phyloP scores from a whole-genome alignment of 2,113 vertebrate species.

The Petaurus breviceps region DNA sequence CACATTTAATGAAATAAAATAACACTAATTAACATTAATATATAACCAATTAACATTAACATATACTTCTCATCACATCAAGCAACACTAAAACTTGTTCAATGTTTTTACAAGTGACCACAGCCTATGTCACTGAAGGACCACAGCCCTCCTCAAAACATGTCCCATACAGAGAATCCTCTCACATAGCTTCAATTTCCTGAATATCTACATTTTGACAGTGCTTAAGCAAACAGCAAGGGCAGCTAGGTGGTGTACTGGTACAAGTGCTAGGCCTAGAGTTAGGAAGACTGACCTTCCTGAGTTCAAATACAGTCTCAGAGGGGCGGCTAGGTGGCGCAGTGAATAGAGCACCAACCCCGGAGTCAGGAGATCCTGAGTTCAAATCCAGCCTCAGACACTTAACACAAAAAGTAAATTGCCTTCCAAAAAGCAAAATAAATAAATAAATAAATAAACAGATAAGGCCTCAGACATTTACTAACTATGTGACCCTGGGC shows the following conservation, averaged over 20 bases:
- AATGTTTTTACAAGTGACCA: background rate
- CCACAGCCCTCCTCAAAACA: background rate
- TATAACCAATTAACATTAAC: background rate
- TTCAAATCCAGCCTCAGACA: too few relatives aligned
- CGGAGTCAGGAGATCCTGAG: too few relatives aligned
- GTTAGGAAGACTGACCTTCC: too few relatives aligned
- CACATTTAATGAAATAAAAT: background rate
- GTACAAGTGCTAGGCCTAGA: too few relatives aligned
- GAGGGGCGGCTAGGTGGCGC: too few relatives aligned
- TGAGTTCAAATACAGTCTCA: too few relatives aligned
- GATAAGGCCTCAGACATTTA: too few relatives aligned
- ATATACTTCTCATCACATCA: background rate
- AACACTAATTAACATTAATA: background rate
- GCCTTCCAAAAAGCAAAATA: too few relatives aligned
- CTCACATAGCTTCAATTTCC: background rate
- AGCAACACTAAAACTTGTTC: background rate
- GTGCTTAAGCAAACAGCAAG: background rate
- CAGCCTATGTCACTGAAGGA: background rate
- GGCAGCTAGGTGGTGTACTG: too few relatives aligned
- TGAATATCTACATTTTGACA: background rate
- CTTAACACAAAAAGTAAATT: too few relatives aligned
- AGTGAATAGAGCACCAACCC: too few relatives aligned
- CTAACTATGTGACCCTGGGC: background rate
- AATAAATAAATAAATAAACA: too few relatives aligned
- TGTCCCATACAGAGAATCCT: background rate